phyloP scores from a whole-genome alignment of 2,113 vertebrate species.

The Alethe diademata region DNA sequence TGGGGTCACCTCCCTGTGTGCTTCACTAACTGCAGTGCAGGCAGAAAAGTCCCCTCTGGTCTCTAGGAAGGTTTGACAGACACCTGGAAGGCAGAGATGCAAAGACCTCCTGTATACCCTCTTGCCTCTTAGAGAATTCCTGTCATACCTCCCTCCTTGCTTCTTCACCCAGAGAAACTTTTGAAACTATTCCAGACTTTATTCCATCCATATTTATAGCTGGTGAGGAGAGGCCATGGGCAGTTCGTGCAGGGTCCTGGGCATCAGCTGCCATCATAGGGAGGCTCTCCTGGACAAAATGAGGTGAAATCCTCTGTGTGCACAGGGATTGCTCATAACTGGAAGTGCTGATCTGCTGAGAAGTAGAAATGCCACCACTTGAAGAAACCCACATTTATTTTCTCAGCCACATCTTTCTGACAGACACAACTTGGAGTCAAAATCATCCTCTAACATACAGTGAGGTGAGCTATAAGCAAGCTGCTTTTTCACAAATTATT shows the following conservation, averaged over 20 bases:
- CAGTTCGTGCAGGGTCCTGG: not conserved
- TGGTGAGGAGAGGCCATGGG: not conserved
- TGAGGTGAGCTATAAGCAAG: not conserved
- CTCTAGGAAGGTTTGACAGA: not conserved
- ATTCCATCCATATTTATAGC: not conserved
- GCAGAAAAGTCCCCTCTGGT: not conserved
- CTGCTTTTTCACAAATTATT: not conserved
- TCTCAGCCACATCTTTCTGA: not conserved
- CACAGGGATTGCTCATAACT: not conserved
- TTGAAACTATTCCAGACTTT: not conserved
- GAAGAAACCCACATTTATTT: not conserved
- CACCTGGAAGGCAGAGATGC: not conserved
- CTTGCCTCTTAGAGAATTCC: not conserved
- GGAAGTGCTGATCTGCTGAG: not conserved
- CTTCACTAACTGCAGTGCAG: not conserved
- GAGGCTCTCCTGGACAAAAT: not conserved
- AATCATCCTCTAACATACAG: not conserved
- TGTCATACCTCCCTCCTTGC: not conserved
- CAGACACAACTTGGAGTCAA: not conserved
- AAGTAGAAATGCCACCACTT: not conserved
- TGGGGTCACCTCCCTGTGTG: accelerated
- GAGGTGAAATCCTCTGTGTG: not conserved
- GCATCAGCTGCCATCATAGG: not conserved
- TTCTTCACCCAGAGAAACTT: not conserved
- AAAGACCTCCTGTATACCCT: not conserved